Percentiles rank a stretch among this genome's conserved stretches.
phyloP scores from a whole-genome alignment of 2,888 invertebrate species.

The Cryptophagus acutangulus region DNA sequence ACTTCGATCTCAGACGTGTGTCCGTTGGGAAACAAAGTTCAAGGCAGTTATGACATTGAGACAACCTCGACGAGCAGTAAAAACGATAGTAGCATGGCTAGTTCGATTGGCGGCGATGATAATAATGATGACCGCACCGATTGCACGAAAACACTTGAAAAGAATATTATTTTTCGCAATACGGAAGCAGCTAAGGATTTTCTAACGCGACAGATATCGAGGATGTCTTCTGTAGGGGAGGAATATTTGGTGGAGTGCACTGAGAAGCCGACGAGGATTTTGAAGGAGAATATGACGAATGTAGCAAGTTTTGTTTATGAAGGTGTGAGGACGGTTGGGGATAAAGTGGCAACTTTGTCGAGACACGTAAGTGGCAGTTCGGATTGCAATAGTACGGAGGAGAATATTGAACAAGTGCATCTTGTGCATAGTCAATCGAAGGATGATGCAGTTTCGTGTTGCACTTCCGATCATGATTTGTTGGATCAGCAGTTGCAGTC shows the following conservation, averaged over 20 bases:
- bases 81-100: slow-evolving; percentile 31
- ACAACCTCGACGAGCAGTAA: slow-evolving; percentile 38
- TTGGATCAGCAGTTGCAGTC: slow-evolving; percentile 57
- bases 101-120: slow-evolving; percentile 22
- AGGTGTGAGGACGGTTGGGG: slow-evolving; percentile 70
- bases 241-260: slow-evolving; percentile 63
- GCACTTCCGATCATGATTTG: slow-evolving; percentile 60
- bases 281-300: slow-evolving; percentile 70
- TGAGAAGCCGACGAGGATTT: slow-evolving; percentile 62
- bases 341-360: slow-evolving; percentile 67
- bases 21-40: slow-evolving; percentile 57
- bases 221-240: slow-evolving; percentile 67
- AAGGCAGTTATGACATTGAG: slow-evolving; percentile 44
- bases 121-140: slow-evolving; percentile 30
- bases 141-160: slow-evolving; percentile 30
- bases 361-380: slow-evolving; percentile 71
- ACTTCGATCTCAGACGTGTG: slow-evolving; percentile 61
- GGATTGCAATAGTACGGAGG: slow-evolving; percentile 53
- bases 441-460: slow-evolving; percentile 62
- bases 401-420: slow-evolving; percentile 31
- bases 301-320: slow-evolving; percentile 70
- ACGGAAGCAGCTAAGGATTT: slow-evolving; percentile 74
- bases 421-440: slow-evolving; percentile 34
- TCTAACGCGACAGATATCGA: slow-evolving; percentile 65
- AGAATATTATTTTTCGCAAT: slow-evolving; percentile 68